Conservation (phyloP, 1,140 invertebrate genomes). For the Alviniconcha marisindica region DNA sequence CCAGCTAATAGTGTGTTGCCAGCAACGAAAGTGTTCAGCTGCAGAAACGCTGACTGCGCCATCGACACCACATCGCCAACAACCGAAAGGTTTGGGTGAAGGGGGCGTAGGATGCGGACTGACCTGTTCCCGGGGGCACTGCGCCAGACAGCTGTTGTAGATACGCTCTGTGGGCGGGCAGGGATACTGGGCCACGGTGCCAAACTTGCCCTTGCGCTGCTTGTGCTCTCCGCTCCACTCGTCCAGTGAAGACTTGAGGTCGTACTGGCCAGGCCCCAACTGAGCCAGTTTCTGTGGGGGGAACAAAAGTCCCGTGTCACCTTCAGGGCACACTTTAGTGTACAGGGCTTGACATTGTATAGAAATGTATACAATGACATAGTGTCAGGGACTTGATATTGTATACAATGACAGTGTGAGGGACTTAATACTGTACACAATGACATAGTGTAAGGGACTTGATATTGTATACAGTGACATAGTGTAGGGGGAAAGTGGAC, state of each 20-base stretch:
- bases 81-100: not conserved
- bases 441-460: no score
- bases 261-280: constrained; percentile 73
- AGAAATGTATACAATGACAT: no score
- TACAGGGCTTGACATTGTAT: no score
- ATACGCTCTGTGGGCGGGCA: constrained; percentile 66
- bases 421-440: no score
- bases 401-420: no score
- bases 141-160: constrained; percentile 63
- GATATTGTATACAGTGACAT: no score
- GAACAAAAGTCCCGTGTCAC: no score
- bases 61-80: not conserved
- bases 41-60: not conserved
- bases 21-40: not conserved
- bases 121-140: constrained; percentile 63
- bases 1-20: no score
- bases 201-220: constrained; percentile 68
- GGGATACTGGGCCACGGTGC: constrained; percentile 67
- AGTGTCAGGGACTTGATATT: no score
- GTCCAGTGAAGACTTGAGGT: constrained; percentile 70
- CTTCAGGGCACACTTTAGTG: no score
- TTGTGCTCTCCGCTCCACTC: constrained; percentile 62
- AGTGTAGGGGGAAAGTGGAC: no score
- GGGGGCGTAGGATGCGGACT: not conserved
- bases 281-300: constrained; percentile 59